Evolutionary conservation across 2,797 vertebrate species (phyloP).

Genomic region (Avahi laniger): DNA sequence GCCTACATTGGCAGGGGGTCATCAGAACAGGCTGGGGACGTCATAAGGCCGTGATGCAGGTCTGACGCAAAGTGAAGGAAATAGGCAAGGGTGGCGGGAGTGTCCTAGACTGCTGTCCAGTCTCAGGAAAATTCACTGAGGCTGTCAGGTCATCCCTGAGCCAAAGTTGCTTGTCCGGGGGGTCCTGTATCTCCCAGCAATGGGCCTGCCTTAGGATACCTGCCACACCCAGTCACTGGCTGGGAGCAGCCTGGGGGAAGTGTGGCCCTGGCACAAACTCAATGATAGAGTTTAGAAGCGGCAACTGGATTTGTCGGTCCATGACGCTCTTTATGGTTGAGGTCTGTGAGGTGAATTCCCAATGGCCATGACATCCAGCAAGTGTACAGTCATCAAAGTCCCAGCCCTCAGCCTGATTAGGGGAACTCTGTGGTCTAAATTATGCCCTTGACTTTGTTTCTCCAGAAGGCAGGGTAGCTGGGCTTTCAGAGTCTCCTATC

Average conservation of each 20-base stretch:
- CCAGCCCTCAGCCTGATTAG: neutral
- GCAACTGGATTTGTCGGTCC: neutral
- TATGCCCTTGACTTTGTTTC: neutral
- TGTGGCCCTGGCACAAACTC: neutral
- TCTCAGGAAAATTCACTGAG: neutral
- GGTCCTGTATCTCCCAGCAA: neutral
- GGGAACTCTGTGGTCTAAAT: neutral
- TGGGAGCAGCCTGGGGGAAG: neutral
- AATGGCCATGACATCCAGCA: neutral
- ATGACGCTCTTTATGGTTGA: neutral
- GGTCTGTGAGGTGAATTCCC: neutral
- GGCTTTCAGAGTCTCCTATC: neutral
- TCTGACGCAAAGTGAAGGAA: neutral
- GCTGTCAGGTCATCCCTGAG: neutral
- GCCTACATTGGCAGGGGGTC: neutral
- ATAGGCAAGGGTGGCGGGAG: neutral
- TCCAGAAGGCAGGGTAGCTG: neutral
- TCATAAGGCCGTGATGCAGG: fast-evolving
- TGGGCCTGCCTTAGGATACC: neutral
- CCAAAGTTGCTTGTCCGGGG: neutral
- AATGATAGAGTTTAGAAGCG: neutral
- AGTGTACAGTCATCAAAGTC: neutral
- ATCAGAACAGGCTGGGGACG: neutral
- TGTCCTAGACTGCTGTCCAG: neutral
- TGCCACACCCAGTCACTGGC: neutral